phyloP scores from a whole-genome alignment of 2,888 invertebrate genomes.

The Gymnoscelis rufifasciata region DNA sequence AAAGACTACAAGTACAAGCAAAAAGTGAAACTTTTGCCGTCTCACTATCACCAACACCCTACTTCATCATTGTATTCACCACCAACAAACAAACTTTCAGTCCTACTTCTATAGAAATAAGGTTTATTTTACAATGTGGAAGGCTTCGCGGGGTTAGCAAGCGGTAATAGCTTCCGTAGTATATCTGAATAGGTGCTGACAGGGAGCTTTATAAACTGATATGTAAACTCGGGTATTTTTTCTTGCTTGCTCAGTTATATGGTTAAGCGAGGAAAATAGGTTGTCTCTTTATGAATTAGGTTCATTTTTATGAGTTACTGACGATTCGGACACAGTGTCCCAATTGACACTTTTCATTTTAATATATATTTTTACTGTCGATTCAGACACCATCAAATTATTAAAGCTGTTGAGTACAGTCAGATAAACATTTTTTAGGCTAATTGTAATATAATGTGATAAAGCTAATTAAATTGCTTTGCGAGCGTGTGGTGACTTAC shows the following conservation, averaged over 20 bases:
- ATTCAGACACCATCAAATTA: too few species aligned
- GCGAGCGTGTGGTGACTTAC: too few species aligned
- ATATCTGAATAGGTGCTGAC: conserved; percentile 49
- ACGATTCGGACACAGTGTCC: too few species aligned
- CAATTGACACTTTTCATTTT: too few species aligned
- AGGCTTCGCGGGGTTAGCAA: conserved; percentile 21
- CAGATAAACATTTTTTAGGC: too few species aligned
- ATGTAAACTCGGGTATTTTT: conserved; percentile 40
- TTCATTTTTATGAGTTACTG: too few species aligned
- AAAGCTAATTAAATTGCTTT: too few species aligned
- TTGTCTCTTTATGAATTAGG: conserved; percentile 9
- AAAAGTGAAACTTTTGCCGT: conserved; percentile 46
- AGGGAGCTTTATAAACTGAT: conserved; percentile 40
- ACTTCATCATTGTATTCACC: conserved; percentile 35
- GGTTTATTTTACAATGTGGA: conserved; percentile 9
- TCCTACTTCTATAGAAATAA: conserved; percentile 16
- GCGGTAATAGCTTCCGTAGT: conserved; percentile 56
- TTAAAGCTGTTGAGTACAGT: too few species aligned
- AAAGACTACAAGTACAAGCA: conserved; percentile 41
- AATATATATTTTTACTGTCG: too few species aligned
- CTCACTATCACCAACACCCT: conserved; percentile 37
- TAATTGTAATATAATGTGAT: too few species aligned
- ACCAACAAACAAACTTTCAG: conserved; percentile 26
- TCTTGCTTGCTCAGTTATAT: conserved; percentile 28
- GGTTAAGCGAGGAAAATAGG: conserved; percentile 16